Evolutionary conservation across 2,797 vertebrate species (phyloP).

Genomic region (Telmatherina bonti): DNA sequence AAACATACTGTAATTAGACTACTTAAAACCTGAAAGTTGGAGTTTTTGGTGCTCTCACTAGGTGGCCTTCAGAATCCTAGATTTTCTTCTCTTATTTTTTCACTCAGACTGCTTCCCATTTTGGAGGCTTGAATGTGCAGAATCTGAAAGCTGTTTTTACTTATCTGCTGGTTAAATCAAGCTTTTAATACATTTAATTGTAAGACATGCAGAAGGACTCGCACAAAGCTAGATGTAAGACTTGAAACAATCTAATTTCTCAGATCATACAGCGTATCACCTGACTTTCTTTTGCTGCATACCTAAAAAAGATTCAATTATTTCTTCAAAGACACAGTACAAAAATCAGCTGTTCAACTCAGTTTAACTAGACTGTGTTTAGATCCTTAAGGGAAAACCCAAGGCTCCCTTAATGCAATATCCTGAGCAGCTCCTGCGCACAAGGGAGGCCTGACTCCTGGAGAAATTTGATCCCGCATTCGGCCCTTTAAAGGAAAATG

Average conservation of each 20-base stretch:
- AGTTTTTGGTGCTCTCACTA: conserved; percentile 33
- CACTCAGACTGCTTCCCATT: conserved; percentile 17
- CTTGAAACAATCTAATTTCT: not conserved
- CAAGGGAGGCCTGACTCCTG: conserved; percentile 70
- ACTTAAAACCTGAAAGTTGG: conserved; percentile 53
- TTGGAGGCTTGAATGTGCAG: not conserved
- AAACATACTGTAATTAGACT: conserved; percentile 64
- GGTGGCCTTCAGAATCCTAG: conserved; percentile 58
- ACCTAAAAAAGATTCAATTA: not conserved
- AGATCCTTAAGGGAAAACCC: conserved; percentile 54
- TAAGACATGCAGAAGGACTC: not conserved
- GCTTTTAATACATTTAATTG: not conserved
- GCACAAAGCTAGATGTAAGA: not conserved
- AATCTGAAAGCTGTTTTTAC: not conserved
- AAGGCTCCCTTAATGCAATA: conserved; percentile 71
- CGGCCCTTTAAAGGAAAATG: conserved; percentile 86
- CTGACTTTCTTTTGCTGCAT: not conserved
- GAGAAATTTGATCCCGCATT: conserved; percentile 79
- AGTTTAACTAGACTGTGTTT: conserved; percentile 41
- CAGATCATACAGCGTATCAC: not conserved
- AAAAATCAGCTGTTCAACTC: not conserved
- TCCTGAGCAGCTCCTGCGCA: conserved; percentile 70
- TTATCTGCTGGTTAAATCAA: not conserved
- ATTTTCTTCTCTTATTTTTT: conserved; percentile 29
- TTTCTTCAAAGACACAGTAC: not conserved